Percentiles rank a stretch among this genome's conserved stretches.
Conservation (phyloP, 2,888 invertebrate species). For the Drosophila colorata region DNA sequence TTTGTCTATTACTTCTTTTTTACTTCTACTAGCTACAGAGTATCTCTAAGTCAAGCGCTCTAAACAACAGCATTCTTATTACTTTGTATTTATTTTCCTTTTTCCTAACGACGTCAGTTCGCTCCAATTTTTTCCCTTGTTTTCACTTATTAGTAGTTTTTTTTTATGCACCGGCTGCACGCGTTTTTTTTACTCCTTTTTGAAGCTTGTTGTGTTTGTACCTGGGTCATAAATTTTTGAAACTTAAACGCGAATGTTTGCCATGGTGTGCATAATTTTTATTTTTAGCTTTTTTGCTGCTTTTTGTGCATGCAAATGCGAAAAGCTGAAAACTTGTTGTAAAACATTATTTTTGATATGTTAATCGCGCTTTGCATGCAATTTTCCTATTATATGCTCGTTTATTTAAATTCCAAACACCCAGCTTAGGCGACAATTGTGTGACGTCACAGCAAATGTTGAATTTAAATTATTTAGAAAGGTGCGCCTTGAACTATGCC, state of each 20-base stretch:
- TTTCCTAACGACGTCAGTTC: slow-evolving; percentile 57
- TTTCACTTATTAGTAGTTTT: slow-evolving; percentile 67
- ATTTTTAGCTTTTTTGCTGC: background rate
- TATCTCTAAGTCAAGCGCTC: background rate
- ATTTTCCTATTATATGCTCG: slow-evolving; percentile 78
- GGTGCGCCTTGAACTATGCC: slow-evolving; percentile 53
- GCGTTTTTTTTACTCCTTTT: slow-evolving; percentile 44
- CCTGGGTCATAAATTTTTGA: slow-evolving; percentile 68
- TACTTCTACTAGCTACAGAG: background rate
- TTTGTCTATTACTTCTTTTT: no score
- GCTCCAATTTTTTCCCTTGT: slow-evolving; percentile 44
- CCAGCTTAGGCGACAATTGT: slow-evolving; percentile 13
- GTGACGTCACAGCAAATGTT: slow-evolving; percentile 24
- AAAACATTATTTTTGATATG: slow-evolving; percentile 76
- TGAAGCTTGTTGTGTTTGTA: slow-evolving; percentile 46
- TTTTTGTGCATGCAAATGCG: slow-evolving; percentile 41
- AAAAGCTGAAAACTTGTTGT: slow-evolving; percentile 65
- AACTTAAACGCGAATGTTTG: slow-evolving; percentile 59
- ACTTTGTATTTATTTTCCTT: slow-evolving; percentile 32
- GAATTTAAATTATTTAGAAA: slow-evolving; percentile 49
- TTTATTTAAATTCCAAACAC: slow-evolving; percentile 62
- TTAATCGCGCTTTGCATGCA: slow-evolving; percentile 76
- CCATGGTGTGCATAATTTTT: slow-evolving; percentile 37
- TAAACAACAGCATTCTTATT: no score
- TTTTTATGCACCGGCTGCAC: slow-evolving; percentile 71